These are phyloP conservation scores for Chironomus riparius DNA, from an alignment of 2,888 invertebrate species.

Conservation along the genomic window DNA sequence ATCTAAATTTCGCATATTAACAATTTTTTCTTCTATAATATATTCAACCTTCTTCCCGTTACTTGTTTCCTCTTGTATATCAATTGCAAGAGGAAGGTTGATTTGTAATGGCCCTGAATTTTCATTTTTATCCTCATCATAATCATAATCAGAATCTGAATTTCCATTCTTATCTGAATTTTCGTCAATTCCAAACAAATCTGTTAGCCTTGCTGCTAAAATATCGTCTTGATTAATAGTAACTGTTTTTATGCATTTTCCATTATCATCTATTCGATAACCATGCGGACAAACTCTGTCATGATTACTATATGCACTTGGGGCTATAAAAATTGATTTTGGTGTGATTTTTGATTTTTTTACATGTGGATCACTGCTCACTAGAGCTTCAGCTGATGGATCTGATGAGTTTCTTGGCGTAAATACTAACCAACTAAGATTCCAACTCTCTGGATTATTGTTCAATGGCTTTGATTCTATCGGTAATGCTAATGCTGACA, in stretches of 20 bases:
- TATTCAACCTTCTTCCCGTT: slow-evolving; percentile 11
- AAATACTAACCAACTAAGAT: slow-evolving; percentile 38
- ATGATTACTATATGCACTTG: slow-evolving; percentile 30
- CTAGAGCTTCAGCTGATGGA: not conserved
- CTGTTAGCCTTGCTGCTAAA: slow-evolving; percentile 32
- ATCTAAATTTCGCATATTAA: slow-evolving; percentile 11
- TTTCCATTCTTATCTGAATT: slow-evolving; percentile 6
- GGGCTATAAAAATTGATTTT: slow-evolving; percentile 42
- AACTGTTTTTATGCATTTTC: slow-evolving; percentile 38
- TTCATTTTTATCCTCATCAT: slow-evolving; percentile 27
- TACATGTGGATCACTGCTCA: slow-evolving; percentile 29
- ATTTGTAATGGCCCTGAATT: slow-evolving; percentile 16
- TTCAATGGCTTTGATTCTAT: slow-evolving; percentile 42
- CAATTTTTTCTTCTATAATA: slow-evolving; percentile 12
- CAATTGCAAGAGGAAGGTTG: not conserved
- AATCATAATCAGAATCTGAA: slow-evolving; percentile 32
- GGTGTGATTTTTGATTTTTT: slow-evolving; percentile 42
- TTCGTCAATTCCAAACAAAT: slow-evolving; percentile 30
- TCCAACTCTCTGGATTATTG: slow-evolving; percentile 41
- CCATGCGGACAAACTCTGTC: slow-evolving; percentile 36
- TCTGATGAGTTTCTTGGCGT: slow-evolving; percentile 29
- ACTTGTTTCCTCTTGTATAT: not conserved
- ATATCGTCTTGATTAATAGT: slow-evolving; percentile 34
- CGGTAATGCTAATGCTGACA: slow-evolving; percentile 32
- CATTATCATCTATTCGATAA: slow-evolving; percentile 35